Base-by-base conservation (phyloP, 2,797 vertebrate species). In the Girardinus metallicus region DNA sequence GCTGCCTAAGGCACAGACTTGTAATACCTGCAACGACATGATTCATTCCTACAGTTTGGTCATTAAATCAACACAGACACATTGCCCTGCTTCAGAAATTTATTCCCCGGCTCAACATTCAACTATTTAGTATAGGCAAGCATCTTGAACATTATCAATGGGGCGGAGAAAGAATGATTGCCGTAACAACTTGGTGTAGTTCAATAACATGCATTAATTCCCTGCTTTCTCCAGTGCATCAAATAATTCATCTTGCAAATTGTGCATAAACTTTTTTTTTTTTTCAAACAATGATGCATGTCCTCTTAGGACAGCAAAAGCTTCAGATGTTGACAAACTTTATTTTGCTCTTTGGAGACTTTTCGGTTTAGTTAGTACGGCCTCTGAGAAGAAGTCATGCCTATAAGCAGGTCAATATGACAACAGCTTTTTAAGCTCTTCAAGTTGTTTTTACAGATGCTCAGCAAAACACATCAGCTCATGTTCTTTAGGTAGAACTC, bases 21-120 rank as follows among this genome's bases (percentile, higher is more conserved):
- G 84, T 86, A 89, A 86, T 90, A 93, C 91, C 88, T 92, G 89
- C 84, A 13, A 87, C 76, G 89, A 88, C 62, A 77, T 91, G 90
- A 91, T 91, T 88, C 82, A 91, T 90, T 78, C 76, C 77, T 85
- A 76, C 73, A 41, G 82, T 84, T 82, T 82, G 84, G 87, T 91
- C 87, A 88, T 92, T 88, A 87, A 76, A 87, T 80, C 87, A 87
- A 87, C 88, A 87, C 79, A 34, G 62, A 78, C 51, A 2, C 80
- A 70, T 53, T 68, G 80, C 43, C 23, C 46, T 0, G 68, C 80
- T 74, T 85, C 76, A 82, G 46, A 85, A 76, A 39, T 78, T 75
- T 79, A 86, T 83, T 83, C 80, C 77, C 62, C 76, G 29, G 81
- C 39, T 80, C 73, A 78, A 81, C 82, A 53, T 73, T 76, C 73